phyloP scores from a whole-genome alignment of 2,888 invertebrate genomes.

The Bugulina stolonifera region DNA sequence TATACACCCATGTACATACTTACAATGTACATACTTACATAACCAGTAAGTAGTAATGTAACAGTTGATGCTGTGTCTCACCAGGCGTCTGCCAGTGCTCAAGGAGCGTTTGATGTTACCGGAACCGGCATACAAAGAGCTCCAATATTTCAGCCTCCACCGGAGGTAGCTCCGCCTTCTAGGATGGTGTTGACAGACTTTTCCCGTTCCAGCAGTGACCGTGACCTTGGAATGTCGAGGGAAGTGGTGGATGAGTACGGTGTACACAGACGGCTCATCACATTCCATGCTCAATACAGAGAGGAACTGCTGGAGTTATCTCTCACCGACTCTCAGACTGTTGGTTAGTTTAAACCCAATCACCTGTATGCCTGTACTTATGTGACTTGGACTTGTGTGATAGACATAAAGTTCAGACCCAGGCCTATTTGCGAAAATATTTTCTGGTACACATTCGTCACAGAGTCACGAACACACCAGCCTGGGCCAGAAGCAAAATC shows the following conservation, averaged over 20 bases:
- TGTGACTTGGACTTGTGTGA: too few species aligned
- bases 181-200: not conserved
- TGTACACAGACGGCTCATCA: conserved; percentile 7
- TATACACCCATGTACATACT: too few species aligned
- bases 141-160: not conserved
- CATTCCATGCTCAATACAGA: not conserved
- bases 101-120: not conserved
- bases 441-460: too few species aligned
- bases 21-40: too few species aligned
- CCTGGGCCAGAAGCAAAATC: too few species aligned
- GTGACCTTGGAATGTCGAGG: not conserved
- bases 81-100: not conserved
- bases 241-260: not conserved
- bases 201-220: not conserved
- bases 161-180: not conserved
- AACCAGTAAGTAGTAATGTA: too few species aligned
- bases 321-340: not conserved
- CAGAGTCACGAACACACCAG: too few species aligned
- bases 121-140: not conserved
- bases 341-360: conserved; percentile 16
- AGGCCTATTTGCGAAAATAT: too few species aligned
- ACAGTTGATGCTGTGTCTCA: too few species aligned
- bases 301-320: not conserved
- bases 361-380: too few species aligned
- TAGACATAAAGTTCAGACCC: too few species aligned